A percentile compares a stretch with the other conserved stretches of the same genome.
Evolutionary conservation across 2,888 invertebrate genomes (phyloP).

Genomic region (Ptychoptera albimana): DNA sequence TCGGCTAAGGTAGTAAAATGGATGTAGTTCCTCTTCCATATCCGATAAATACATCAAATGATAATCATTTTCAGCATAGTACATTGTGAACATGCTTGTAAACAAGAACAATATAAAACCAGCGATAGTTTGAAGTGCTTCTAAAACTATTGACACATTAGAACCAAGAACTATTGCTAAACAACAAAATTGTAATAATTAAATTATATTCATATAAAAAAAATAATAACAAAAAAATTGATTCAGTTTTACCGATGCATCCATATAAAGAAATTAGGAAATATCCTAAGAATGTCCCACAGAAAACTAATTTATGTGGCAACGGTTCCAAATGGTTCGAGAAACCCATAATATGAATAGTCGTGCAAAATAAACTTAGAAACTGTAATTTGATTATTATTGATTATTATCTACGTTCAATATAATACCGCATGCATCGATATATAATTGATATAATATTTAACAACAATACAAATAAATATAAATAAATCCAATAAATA

Average conservation of each 20-base stretch:
- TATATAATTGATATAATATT: too few species aligned
- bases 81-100: constrained; percentile 16
- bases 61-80: constrained; percentile 17
- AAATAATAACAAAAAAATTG: neutral
- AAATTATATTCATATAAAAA: neutral
- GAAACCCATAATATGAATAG: neutral
- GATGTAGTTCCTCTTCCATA: constrained; percentile 14
- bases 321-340: constrained; percentile 12
- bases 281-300: constrained; percentile 18
- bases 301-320: constrained; percentile 17
- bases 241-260: constrained; percentile 10
- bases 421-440: too few species aligned
- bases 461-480: too few species aligned
- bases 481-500: too few species aligned
- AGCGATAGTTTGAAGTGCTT: constrained; percentile 12
- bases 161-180: constrained; percentile 11
- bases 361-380: neutral
- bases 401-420: neutral
- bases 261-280: constrained; percentile 16
- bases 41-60: constrained; percentile 17
- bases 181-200: constrained; percentile 2
- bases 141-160: constrained; percentile 12
- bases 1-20: constrained; percentile 17
- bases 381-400: neutral
- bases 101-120: constrained; percentile 13